These are phyloP conservation scores for Halcyon leucocephala DNA, from an alignment of 2,797 vertebrate species.

Conservation along the genomic window DNA sequence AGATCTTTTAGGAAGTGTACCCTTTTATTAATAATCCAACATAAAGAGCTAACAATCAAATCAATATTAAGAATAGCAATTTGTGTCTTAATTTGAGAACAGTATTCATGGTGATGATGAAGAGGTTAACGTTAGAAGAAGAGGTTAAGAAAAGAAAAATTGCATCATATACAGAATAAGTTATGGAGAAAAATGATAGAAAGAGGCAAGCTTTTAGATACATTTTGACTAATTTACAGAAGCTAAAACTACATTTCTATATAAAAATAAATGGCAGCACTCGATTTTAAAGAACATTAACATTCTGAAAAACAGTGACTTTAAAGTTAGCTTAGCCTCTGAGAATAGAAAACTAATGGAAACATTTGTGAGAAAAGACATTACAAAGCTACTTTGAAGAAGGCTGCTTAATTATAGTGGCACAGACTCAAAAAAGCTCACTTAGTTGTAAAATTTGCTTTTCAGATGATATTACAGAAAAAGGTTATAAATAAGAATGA, in stretches of 20 bases:
- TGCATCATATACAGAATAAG: neutral
- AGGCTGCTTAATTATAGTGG: slow-evolving; percentile 60
- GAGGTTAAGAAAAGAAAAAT: neutral
- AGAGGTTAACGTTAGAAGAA: neutral
- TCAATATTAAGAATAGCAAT: neutral
- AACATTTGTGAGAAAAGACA: slow-evolving; percentile 48
- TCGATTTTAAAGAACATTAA: slow-evolving; percentile 26
- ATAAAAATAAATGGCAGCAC: neutral
- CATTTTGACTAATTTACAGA: slow-evolving; percentile 27
- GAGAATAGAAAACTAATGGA: slow-evolving; percentile 59
- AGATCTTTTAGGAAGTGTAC: neutral
- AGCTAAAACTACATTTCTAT: neutral
- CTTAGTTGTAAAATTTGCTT: slow-evolving; percentile 63
- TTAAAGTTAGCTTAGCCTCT: slow-evolving; percentile 49
- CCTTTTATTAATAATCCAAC: neutral
- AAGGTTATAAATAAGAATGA: slow-evolving; percentile 48
- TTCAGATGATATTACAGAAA: slow-evolving; percentile 58
- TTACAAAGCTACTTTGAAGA: slow-evolving; percentile 70
- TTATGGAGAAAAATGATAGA: neutral
- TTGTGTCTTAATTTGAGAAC: neutral
- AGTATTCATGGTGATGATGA: neutral
- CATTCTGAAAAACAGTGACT: slow-evolving; percentile 21
- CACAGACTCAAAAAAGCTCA: slow-evolving; percentile 50
- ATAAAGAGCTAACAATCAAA: neutral
- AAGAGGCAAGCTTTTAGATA: neutral